Conservation (phyloP, 1,140 invertebrate species). For the Portunus trituberculatus region DNA sequence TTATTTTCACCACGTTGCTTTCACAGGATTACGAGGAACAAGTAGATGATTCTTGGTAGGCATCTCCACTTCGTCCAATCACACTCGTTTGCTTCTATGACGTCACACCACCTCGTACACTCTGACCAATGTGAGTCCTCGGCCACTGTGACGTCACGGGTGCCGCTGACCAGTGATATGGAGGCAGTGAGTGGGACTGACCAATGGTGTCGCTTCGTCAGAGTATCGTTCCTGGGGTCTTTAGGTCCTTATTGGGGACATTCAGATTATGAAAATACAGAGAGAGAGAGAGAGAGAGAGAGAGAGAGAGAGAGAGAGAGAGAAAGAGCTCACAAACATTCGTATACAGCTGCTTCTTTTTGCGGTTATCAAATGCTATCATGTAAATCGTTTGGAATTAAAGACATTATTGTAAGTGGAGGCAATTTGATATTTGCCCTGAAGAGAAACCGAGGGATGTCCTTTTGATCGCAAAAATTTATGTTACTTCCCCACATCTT, state of each 20-base stretch:
- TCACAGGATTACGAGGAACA: too few species aligned
- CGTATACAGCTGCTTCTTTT: not conserved
- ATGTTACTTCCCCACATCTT: constrained; percentile 14
- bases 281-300: not conserved
- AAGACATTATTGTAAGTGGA: constrained; percentile 60
- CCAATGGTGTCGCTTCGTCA: not conserved
- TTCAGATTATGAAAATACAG: not conserved
- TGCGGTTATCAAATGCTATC: constrained; percentile 47
- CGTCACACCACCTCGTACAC: not conserved
- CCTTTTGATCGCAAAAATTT: constrained; percentile 56
- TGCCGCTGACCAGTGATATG: not conserved
- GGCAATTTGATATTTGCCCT: constrained; percentile 44
- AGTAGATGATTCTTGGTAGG: too few species aligned
- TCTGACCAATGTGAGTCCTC: not conserved
- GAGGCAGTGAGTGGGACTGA: not conserved
- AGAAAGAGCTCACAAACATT: not conserved
- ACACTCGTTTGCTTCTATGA: not conserved
- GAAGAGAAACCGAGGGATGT: constrained; percentile 40
- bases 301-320: not conserved
- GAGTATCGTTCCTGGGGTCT: not conserved
- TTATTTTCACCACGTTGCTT: not conserved
- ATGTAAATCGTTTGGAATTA: constrained; percentile 52
- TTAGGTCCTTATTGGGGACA: not conserved
- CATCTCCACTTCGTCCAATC: not conserved
- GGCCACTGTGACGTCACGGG: not conserved